Evolutionary conservation across 2,888 invertebrate genomes (phyloP), one percentile per base, ranked within the genome.

Genomic region (Schizaphis graminum): DNA sequence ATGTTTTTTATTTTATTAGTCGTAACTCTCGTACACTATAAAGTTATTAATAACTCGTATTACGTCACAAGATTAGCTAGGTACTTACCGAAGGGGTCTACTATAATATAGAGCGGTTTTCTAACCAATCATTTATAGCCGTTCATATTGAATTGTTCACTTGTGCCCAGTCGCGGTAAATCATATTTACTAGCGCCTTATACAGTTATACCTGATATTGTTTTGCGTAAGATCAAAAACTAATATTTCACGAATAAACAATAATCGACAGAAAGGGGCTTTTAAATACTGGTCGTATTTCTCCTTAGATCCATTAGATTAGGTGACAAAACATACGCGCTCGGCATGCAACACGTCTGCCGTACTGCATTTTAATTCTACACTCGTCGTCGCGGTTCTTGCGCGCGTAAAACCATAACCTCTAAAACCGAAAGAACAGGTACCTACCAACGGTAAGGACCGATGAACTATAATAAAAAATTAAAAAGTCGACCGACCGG

Each of bases 241-340:
- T 35, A 35, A 8, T 77, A 7, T n/a, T 67, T 35, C 35, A 35
- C 16, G n/a, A 49, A 21, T 16, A 26, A 16, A 87, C 28, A 21
- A 84, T 16, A 21, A 16, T 13, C n/a, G 8, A 1, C 26, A 1
- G 28, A 28, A 86, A 26, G 26, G 4, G 28, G 26, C 5, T 53
- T 53, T 53, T 21, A 53, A 53, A 53, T 49, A 49, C 53, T 53
- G 21, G 53, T 21, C 44, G 8, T 47, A 11, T 90, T 57, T n/a
- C 91, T 86, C 91, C 91, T 47, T 47, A 35, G 28, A 87, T 26
- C 61, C 35, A 26, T 11, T 3, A 47, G 92, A 61, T 92, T 92
- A 92, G 92, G 49, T 61, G 86, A 92, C 92, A 87, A 49, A 92
- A 92, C 61, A 35, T 92, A 35, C 92, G 21, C 16, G 8, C 67